These are phyloP conservation scores for Alviniconcha strummeri DNA, from an alignment of 2,888 invertebrate genomes.

Conservation along the genomic window DNA sequence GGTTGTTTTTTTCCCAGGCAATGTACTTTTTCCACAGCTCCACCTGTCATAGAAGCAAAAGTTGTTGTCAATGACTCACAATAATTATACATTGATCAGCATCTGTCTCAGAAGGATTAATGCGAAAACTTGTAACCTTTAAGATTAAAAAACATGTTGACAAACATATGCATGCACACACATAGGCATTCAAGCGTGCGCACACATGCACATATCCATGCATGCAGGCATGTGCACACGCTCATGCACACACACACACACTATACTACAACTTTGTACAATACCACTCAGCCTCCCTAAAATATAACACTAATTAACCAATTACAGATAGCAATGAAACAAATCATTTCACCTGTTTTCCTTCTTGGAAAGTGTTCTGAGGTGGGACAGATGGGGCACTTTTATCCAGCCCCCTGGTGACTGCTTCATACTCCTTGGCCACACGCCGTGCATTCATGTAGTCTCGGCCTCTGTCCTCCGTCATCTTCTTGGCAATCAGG, in stretches of 20 bases:
- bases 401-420: slow-evolving; percentile 94
- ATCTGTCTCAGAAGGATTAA: too few relatives aligned
- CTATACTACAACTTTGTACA: too few relatives aligned
- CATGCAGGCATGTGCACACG: neutral
- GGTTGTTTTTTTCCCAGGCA: slow-evolving; percentile 97
- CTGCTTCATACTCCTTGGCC: slow-evolving; percentile 94
- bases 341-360: slow-evolving; percentile 84
- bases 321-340: neutral
- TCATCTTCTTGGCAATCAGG: slow-evolving; percentile 96
- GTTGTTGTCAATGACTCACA: too few relatives aligned
- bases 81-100: too few relatives aligned
- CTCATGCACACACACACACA: too few relatives aligned
- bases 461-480: slow-evolving; percentile 93
- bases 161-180: slow-evolving; percentile 6
- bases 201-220: slow-evolving; percentile 6
- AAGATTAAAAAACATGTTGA: neutral
- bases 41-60: slow-evolving; percentile 80
- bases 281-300: too few relatives aligned
- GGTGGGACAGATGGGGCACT: slow-evolving; percentile 98
- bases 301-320: too few relatives aligned
- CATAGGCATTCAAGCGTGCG: neutral
- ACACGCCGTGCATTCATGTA: slow-evolving; percentile 98
- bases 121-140: too few relatives aligned
- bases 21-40: slow-evolving; percentile 99
- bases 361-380: slow-evolving; percentile 87